phyloP scores from a whole-genome alignment of 2,797 vertebrate genomes.

The Notoglanidium macrostoma region DNA sequence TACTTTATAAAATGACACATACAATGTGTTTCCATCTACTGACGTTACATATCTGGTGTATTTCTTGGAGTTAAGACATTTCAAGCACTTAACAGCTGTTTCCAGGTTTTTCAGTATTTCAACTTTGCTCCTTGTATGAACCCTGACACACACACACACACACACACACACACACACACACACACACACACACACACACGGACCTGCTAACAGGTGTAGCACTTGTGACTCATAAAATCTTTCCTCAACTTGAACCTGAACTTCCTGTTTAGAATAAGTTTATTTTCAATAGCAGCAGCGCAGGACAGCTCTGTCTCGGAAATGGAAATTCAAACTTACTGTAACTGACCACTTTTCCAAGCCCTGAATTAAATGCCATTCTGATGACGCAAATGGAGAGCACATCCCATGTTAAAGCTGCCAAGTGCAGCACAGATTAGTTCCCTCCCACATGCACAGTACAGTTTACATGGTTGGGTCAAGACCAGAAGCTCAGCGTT shows the following conservation, averaged over 20 bases:
- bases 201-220: slow-evolving; percentile 41
- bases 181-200: slow-evolving; percentile 29
- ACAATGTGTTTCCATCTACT: neutral
- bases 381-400: slow-evolving; percentile 33
- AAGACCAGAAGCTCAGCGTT: slow-evolving; percentile 1
- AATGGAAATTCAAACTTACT: slow-evolving; percentile 47
- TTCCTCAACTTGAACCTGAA: slow-evolving; percentile 41
- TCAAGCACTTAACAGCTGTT: neutral
- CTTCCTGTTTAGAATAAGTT: slow-evolving; percentile 45
- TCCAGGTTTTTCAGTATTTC: neutral
- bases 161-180: slow-evolving; percentile 12
- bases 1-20: neutral
- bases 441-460: slow-evolving; percentile 21
- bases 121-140: neutral
- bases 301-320: slow-evolving; percentile 15
- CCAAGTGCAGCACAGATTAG: slow-evolving; percentile 11
- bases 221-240: slow-evolving; percentile 40
- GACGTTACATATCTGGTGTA: neutral
- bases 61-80: neutral
- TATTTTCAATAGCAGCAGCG: slow-evolving; percentile 41
- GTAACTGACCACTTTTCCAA: slow-evolving; percentile 53
- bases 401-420: slow-evolving; percentile 20
- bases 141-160: neutral
- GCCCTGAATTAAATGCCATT: slow-evolving; percentile 48
- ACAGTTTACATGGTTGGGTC: neutral